These are phyloP conservation scores for Penaeus japonicus DNA, from an alignment of 1,140 invertebrate species.

Conservation along the genomic window DNA sequence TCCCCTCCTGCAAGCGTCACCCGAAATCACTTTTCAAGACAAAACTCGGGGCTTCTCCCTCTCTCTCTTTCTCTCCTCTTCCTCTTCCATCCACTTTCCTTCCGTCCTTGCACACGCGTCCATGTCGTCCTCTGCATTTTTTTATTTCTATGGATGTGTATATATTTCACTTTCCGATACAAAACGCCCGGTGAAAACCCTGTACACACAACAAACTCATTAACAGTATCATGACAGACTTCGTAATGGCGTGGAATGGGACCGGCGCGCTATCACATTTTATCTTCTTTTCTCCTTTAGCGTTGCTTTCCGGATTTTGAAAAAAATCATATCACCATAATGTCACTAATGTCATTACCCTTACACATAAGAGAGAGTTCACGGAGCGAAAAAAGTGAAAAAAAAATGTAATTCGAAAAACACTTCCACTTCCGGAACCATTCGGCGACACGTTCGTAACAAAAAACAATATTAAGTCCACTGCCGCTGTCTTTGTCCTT, in stretches of 20 bases:
- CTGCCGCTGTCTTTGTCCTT: too few relatives aligned
- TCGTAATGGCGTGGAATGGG: constrained; percentile 53
- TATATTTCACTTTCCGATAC: not conserved
- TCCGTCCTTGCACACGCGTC: not conserved
- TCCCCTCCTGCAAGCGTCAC: constrained; percentile 53
- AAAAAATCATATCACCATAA: too few relatives aligned
- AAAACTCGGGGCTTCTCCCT: constrained; percentile 46
- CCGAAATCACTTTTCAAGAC: constrained; percentile 58
- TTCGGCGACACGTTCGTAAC: too few relatives aligned
- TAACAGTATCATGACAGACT: constrained; percentile 58
- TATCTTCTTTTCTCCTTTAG: not conserved
- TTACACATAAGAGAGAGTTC: too few relatives aligned
- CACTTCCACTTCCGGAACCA: too few relatives aligned
- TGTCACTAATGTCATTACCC: too few relatives aligned
- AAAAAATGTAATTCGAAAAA: too few relatives aligned
- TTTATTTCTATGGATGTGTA: not conserved
- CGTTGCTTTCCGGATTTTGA: not conserved
- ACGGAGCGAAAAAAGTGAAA: too few relatives aligned
- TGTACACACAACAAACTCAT: constrained; percentile 51
- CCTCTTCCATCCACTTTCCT: not conserved
- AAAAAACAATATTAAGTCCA: too few relatives aligned
- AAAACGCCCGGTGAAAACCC: not conserved
- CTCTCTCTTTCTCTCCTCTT: constrained; percentile 26
- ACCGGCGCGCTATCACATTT: constrained; percentile 13
- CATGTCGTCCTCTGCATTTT: not conserved